Percentiles rank a stretch among this genome's conserved stretches.
Conservation (phyloP, 2,888 invertebrate genomes). For the Volucella zonaria region DNA sequence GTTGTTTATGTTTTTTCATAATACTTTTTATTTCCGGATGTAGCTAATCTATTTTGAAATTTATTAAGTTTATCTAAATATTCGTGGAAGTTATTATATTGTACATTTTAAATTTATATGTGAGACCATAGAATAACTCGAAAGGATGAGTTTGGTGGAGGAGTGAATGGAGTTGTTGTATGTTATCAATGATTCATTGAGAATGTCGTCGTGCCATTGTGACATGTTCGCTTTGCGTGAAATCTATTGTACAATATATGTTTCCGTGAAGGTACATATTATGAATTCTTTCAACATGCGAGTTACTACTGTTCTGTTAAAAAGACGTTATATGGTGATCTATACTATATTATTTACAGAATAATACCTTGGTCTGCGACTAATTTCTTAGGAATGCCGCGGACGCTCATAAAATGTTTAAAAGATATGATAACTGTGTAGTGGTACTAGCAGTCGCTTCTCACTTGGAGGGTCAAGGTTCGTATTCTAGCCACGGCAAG, state of each 20-base stretch:
- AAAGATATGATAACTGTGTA: no score
- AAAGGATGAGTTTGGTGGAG: no score
- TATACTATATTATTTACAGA: no score
- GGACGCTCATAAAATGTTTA: no score
- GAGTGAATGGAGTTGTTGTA: constrained; percentile 2
- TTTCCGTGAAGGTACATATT: constrained; percentile 3
- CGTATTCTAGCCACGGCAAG: no score
- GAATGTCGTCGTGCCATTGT: constrained; percentile 1
- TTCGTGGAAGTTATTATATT: constrained; percentile 3
- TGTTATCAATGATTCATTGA: background rate
- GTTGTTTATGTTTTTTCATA: constrained; percentile 5
- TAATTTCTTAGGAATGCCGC: no score
- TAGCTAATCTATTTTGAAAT: background rate
- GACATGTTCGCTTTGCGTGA: background rate
- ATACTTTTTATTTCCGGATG: background rate
- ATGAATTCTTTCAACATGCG: constrained; percentile 16
- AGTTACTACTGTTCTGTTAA: constrained; percentile 13
- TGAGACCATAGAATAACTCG: background rate
- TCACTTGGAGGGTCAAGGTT: no score
- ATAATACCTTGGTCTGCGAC: no score
- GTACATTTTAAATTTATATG: background rate
- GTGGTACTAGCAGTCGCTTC: no score
- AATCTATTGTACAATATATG: no score
- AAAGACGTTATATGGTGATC: constrained; percentile 15
- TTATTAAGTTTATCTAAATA: constrained; percentile 13